phyloP scores from a whole-genome alignment of 2,113 vertebrate species.

The Mirza zaza region DNA sequence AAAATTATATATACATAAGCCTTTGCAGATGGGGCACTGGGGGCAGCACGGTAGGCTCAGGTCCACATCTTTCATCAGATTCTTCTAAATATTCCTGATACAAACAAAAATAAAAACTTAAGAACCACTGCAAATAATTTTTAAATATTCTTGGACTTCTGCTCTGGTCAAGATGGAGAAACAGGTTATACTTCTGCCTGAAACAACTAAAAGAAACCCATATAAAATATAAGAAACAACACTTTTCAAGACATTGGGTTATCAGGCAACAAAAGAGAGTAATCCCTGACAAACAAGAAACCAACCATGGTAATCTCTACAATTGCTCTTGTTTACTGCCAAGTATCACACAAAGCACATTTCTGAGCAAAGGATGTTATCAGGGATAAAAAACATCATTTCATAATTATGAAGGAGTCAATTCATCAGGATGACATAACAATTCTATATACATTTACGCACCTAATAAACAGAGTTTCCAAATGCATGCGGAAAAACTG shows the following conservation, averaged over 20 bases:
- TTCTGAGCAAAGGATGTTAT: background rate
- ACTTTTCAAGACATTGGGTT: constrained; percentile 14
- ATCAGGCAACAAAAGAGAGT: background rate
- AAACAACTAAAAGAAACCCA: background rate
- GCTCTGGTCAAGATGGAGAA: background rate
- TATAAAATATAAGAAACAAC: background rate
- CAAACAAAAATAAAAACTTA: constrained; percentile 44
- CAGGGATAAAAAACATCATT: background rate
- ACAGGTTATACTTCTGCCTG: constrained; percentile 13
- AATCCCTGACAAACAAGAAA: constrained; percentile 18
- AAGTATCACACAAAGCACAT: background rate
- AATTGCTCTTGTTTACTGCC: background rate
- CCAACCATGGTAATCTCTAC: background rate
- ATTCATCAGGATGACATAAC: background rate
- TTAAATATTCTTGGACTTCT: constrained; percentile 2
- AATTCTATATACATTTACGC: background rate
- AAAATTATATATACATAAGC: background rate
- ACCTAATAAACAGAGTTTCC: background rate
- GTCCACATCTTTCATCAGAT: background rate
- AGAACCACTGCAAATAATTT: background rate
- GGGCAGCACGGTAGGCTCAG: background rate
- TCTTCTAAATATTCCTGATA: background rate
- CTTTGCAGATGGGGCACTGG: background rate
- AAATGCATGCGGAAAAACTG: constrained; percentile 33
- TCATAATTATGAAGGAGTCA: background rate